A percentile compares a stretch with the other conserved stretches of the same genome.
Conservation (phyloP, 2,797 vertebrate genomes). For the Poeciliopsis paucimaculata region DNA sequence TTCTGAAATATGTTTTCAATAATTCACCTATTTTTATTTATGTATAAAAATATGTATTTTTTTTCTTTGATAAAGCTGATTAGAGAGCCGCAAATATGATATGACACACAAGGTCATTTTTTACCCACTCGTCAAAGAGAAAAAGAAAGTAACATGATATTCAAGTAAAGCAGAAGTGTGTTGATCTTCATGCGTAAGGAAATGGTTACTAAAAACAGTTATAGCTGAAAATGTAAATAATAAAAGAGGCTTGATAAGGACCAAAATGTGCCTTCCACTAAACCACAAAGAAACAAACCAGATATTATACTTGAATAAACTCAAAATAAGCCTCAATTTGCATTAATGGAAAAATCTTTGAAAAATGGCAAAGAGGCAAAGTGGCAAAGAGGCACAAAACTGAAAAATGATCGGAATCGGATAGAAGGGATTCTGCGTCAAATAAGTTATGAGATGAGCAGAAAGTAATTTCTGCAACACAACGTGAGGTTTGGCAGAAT, state of each 20-base stretch:
- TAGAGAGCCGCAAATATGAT: neutral
- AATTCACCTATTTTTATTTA: neutral
- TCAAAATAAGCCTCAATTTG: slow-evolving; percentile 10
- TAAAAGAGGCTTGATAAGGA: neutral
- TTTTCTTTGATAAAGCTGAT: neutral
- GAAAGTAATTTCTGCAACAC: neutral
- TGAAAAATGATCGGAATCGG: neutral
- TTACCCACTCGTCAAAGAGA: neutral
- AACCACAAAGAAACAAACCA: slow-evolving; percentile 7
- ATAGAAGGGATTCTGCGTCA: neutral
- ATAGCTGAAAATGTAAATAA: neutral
- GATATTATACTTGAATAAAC: slow-evolving; percentile 13
- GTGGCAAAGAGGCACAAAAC: neutral
- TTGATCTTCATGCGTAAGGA: neutral
- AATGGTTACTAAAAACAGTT: neutral
- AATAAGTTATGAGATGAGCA: neutral
- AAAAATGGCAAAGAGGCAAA: neutral
- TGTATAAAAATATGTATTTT: too few species aligned
- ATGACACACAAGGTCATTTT: neutral
- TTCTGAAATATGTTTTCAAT: neutral
- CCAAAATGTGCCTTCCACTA: neutral
- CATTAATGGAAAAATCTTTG: neutral
- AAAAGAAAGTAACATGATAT: neutral
- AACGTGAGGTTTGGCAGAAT: neutral
- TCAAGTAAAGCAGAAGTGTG: neutral